phyloP scores from a whole-genome alignment of 1,140 invertebrate species.

The Penaeus chinensis region DNA sequence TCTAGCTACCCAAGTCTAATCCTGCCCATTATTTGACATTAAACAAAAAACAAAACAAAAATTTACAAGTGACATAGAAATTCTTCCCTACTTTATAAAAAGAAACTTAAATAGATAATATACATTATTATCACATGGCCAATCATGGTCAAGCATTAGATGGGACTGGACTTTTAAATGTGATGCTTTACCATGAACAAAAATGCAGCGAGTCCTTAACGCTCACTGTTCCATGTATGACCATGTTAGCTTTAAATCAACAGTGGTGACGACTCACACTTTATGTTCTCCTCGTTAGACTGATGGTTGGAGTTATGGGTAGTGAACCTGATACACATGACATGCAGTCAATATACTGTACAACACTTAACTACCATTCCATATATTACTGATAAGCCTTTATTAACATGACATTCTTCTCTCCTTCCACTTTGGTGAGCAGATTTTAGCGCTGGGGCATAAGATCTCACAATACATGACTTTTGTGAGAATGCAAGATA shows the following conservation, averaged over 20 bases:
- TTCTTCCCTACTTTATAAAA: constrained; percentile 61
- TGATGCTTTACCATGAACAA: constrained; percentile 43
- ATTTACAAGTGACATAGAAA: constrained; percentile 59
- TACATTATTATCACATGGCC: constrained; percentile 61
- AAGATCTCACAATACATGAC: constrained; percentile 39
- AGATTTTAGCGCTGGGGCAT: constrained; percentile 38
- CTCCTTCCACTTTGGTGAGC: constrained; percentile 57
- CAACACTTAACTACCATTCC: constrained; percentile 60
- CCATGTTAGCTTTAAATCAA: constrained; percentile 57
- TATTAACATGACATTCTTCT: constrained; percentile 46
- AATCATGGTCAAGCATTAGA: constrained; percentile 60
- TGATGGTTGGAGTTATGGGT: constrained; percentile 31
- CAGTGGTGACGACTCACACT: constrained; percentile 20
- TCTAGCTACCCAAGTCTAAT: constrained; percentile 46
- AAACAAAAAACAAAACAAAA: constrained; percentile 40
- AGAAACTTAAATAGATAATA: constrained; percentile 60
- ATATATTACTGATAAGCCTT: constrained; percentile 56
- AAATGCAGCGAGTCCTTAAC: constrained; percentile 39
- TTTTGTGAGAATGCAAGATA: constrained; percentile 35
- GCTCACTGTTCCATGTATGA: constrained; percentile 57
- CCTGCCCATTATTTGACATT: constrained; percentile 30
- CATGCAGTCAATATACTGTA: constrained; percentile 53
- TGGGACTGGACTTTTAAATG: constrained; percentile 45
- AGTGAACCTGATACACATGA: constrained; percentile 45
- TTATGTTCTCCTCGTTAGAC: not conserved